Evolutionary conservation across 2,888 invertebrate species (phyloP), one percentile per base, ranked within the genome.

Genomic region (Agonopterix alstromeriana): DNA sequence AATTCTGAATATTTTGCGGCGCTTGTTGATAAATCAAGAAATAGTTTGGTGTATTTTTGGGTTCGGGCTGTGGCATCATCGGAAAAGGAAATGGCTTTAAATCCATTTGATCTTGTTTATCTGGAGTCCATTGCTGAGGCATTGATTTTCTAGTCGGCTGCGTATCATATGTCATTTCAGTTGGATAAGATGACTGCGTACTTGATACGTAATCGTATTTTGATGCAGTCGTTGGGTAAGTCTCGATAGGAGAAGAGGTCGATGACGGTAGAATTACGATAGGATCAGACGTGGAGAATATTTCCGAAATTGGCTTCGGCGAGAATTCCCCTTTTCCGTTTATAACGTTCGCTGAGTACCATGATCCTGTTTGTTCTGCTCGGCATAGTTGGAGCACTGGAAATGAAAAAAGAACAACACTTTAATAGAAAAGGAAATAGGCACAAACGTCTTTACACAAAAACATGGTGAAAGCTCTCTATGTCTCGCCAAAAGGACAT

Each of bases 341-440:
- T 60, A 86, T 77, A 11, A 75, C 70, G 60, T 87, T 87, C 42
- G 85, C 85, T 42, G 84, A 75, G 65, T 78, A 85, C 87, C 87
- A 88, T 43, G 67, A 53, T 61, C 77, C 78, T 54, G 75, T 69
- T 53, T 65, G 49, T 45, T 71, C 65, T 49, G 82, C 82, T 78
- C 73, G 76, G 68, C 84, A 81, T 71, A 79, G 73, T 77, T 84
- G 81, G 73, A 86, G 73, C 71, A 86, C 87, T 88, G 83, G 36
- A 84, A 82, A 38, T 42, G 11, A 38, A 27, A 27, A 42, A 41
- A 41, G 3, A 8, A 42, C 0, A 8, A 11, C 42, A 11, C 42
- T 42, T 42, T 11, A 42, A 27, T 27, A 27, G 27, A 27, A 7
- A 27, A 27, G 27, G 27, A 27, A 27, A 27, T 27, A 27, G 27